Base-by-base conservation (phyloP, 2,113 vertebrate species). In the Ivindomyrus marchei region DNA sequence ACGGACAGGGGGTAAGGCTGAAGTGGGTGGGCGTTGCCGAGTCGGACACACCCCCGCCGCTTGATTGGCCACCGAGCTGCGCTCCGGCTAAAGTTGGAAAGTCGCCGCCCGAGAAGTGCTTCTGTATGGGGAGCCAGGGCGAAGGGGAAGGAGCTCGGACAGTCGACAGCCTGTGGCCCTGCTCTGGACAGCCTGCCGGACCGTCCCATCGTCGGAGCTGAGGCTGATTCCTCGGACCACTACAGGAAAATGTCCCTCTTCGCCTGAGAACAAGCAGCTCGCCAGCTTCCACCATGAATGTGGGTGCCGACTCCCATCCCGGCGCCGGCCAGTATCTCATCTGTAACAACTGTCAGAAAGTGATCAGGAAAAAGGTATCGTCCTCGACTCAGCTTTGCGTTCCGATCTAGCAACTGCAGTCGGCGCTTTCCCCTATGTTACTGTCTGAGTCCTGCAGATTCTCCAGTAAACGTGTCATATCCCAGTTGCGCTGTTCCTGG, bases 311-410 rank as follows among this genome's bases (percentile, higher is more conserved):
- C 46, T 77, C 90, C 45, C 85, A 88, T 86, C 45, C 86, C 90
- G 85, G 77, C 83, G 47, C 77, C 87, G 88, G 53, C 90, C 84
- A 89, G 15, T 92, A 90, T 89, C 86, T 77, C 90, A 91, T 92
- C 90, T 92, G 91, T 52, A 90, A 90, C 87, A 88, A 90, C 91
- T 92, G 91, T 90, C 89, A 92, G 87, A 92, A 92, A 88, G 89
- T 90, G 89, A 88, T 92, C 89, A 80, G 89, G 50, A 88, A 91
- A 58, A 90, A 92, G 91, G 91, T 92, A 90, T 4, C 50, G 53
- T 85, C 24, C 83, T 85, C 85, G 49, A 11, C 85, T 77, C 70
- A 42, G 83, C 39, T 85, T 70, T 70, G 10, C 62, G 9, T 24
- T 45, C 39, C 17, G 19, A 27, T 52, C 45, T 11, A 49, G 1